Base-by-base conservation (phyloP, 2,113 vertebrate species). In the Sturnus vulgaris region DNA sequence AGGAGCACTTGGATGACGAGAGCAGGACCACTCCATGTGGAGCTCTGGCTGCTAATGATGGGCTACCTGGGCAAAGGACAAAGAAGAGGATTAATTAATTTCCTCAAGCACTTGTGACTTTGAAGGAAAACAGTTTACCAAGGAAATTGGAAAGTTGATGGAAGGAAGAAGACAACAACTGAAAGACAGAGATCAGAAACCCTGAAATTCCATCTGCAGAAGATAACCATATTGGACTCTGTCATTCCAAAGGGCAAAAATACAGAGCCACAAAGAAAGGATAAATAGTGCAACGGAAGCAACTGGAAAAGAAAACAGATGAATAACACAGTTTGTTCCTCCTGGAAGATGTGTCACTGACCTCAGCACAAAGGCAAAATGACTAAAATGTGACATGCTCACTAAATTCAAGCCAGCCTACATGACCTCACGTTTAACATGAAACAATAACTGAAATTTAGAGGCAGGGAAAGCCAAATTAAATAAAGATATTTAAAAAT, bases 381-480 rank as follows among this genome's bases (percentile, higher is more conserved):
- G 55, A 79, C 66, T 84, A 40, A 86, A 88, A 78, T 81, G 72
- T 30, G 61, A 90, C 69, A 37, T 4, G 50, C 30, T 90, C 61
- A 22, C 68, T 57, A 27, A 91, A 94, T 85, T 79, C 70, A 87
- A 78, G 70, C 39, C 91, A 95, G 83, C 53, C 57, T 65, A 19
- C 73, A 44, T 79, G 91, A 95, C 84, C 61, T 92, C 73, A 85
- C 40, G 44, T 60, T 85, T 61, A 61, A 76, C 83, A 86, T 24
- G 25, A 89, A 92, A 89, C 91, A 93, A 46, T 76, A 95, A 82
- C 77, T 87, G 93, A 86, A 95, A 96, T 89, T 84, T 52, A 72
- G 50, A 91, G 69, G 42, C 35, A 56, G 23, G 25, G 77, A 76
- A 82, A 89, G 89, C 86, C 89, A 96, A 97, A 84, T 82, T 61